Evolutionary conservation across 2,113 vertebrate genomes (phyloP).

Genomic region (Eurypyga helias): DNA sequence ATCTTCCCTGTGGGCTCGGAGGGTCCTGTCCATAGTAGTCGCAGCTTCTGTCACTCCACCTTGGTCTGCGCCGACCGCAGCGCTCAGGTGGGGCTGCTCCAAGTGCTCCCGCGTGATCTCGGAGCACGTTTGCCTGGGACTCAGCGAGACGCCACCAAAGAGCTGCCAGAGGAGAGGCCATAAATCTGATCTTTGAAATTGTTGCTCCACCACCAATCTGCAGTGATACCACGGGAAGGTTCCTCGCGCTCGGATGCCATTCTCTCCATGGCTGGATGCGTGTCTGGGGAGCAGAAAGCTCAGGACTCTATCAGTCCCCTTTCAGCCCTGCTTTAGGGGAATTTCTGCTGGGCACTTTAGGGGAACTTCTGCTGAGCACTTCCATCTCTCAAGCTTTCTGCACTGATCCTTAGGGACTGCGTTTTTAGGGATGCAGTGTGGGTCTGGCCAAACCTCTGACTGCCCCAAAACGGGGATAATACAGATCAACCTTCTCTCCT

Average conservation of each 20-base stretch:
- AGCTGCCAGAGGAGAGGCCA: neutral
- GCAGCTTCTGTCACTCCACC: neutral
- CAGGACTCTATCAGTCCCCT: neutral
- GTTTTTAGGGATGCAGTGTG: neutral
- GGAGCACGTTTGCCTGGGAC: neutral
- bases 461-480: neutral
- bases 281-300: neutral
- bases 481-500: rapidly evolving
- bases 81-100: neutral
- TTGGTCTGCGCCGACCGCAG: neutral
- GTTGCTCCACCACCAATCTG: neutral
- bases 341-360: neutral
- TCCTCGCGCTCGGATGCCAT: neutral
- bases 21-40: neutral
- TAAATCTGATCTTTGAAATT: neutral
- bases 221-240: neutral
- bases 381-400: neutral
- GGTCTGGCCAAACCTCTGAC: neutral
- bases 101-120: rapidly evolving
- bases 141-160: neutral
- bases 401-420: rapidly evolving
- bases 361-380: neutral
- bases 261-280: neutral
- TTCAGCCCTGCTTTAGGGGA: neutral
- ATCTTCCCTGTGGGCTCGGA: neutral